A percentile compares a stretch with the other conserved stretches of the same genome.
Evolutionary conservation across 1,140 invertebrate genomes (phyloP).

Genomic region (Harlomillsia oculata): DNA sequence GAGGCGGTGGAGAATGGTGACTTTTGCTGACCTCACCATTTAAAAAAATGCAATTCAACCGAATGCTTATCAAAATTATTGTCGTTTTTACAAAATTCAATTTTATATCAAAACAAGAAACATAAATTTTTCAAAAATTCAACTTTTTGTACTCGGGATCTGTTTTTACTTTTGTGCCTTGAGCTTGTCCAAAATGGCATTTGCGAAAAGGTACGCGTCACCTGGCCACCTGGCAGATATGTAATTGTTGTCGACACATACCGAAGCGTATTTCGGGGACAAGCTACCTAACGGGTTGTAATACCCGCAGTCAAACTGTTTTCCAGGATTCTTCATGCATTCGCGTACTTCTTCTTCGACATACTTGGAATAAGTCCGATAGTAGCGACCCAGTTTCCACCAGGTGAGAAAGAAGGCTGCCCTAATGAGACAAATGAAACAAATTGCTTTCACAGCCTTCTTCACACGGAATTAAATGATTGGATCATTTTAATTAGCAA

Average conservation of each 20-base stretch:
- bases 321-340: conserved; percentile 21
- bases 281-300: conserved; percentile 26
- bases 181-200: conserved; percentile 42
- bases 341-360: conserved; percentile 31
- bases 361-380: conserved; percentile 28
- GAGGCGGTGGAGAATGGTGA: no score
- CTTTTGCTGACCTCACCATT: no score
- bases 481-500: no score
- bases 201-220: conserved; percentile 25
- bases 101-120: no score
- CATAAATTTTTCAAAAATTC: no score
- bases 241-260: conserved; percentile 30
- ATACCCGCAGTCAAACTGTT: conserved; percentile 26
- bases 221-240: conserved; percentile 32
- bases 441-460: not conserved
- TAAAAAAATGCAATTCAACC: no score
- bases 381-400: conserved; percentile 34
- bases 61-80: no score
- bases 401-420: conserved; percentile 26
- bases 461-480: not conserved
- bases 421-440: conserved; percentile 3
- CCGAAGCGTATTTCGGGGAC: conserved; percentile 29
- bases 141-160: no score
- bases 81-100: no score
- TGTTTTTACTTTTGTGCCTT: conserved; percentile 7